Conservation (phyloP, 2,113 vertebrate species). For the Notothenia rossii region DNA sequence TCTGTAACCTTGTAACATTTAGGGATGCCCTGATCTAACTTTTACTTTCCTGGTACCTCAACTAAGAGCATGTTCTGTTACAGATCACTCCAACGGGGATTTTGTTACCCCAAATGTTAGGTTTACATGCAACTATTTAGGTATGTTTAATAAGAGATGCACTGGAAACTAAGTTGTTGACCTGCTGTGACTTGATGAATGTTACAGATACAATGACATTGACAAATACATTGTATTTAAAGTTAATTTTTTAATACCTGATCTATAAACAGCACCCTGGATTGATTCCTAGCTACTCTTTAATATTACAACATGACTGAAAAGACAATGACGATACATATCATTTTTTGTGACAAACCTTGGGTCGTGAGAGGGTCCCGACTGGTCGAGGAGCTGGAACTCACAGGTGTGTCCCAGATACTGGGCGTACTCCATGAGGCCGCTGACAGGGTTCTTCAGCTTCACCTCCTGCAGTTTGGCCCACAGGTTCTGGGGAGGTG, state of each 20-base stretch:
- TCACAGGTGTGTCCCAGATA: conserved; percentile 91
- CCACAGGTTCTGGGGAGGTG: conserved; percentile 78
- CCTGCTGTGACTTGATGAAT: not conserved
- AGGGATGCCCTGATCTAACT: not conserved
- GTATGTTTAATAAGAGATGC: not conserved
- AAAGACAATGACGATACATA: not conserved
- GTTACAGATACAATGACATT: not conserved
- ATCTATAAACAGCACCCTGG: not conserved
- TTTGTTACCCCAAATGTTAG: not conserved
- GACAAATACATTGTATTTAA: not conserved
- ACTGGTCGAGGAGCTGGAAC: conserved; percentile 92
- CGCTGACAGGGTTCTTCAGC: conserved; percentile 95
- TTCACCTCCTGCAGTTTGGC: conserved; percentile 90
- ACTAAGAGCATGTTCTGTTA: not conserved
- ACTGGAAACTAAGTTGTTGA: too few species aligned
- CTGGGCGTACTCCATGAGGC: conserved; percentile 95
- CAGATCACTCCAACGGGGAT: not conserved
- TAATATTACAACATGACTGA: not conserved
- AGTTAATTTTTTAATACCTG: not conserved
- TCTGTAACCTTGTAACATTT: not conserved
- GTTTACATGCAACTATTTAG: not conserved
- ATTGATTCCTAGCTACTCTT: not conserved
- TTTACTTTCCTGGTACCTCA: not conserved
- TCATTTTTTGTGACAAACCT: conserved; percentile 81
- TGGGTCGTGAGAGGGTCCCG: conserved; percentile 94